A percentile compares a stretch with the other conserved stretches of the same genome.
Evolutionary conservation across 2,888 invertebrate genomes (phyloP).

Genomic region (Aporophyla lueneburgensis): DNA sequence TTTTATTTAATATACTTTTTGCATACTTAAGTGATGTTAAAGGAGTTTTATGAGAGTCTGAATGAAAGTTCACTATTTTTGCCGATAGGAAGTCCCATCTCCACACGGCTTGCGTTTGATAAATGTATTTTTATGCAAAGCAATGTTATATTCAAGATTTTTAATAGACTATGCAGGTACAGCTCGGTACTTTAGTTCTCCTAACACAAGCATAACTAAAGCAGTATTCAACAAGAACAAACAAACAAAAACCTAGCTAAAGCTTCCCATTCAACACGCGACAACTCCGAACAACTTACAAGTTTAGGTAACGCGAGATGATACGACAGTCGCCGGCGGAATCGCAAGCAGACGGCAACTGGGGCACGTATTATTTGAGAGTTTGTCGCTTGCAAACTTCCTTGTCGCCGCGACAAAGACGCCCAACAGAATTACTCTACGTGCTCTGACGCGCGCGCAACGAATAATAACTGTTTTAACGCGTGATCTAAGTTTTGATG

Average conservation of each 20-base stretch:
- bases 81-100: neutral
- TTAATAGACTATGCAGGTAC: neutral
- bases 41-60: neutral
- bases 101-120: no score
- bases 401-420: conserved; percentile 69
- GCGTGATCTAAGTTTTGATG: conserved; percentile 59
- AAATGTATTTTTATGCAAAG: neutral
- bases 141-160: neutral
- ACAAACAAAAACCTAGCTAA: conserved; percentile 52
- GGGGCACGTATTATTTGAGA: conserved; percentile 73
- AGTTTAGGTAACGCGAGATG: conserved; percentile 72
- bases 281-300: conserved; percentile 66
- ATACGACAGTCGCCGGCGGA: conserved; percentile 67
- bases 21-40: no score
- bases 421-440: conserved; percentile 72
- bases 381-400: conserved; percentile 72
- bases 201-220: conserved; percentile 20
- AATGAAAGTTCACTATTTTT: neutral
- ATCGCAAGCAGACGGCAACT: conserved; percentile 69
- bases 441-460: conserved; percentile 67
- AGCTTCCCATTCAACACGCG: conserved; percentile 59
- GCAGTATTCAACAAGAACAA: conserved; percentile 45
- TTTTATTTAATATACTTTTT: no score
- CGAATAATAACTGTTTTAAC: conserved; percentile 63
- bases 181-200: neutral